Base-by-base conservation (phyloP, 2,888 invertebrate species). In the Noctuana brunneofusca region DNA sequence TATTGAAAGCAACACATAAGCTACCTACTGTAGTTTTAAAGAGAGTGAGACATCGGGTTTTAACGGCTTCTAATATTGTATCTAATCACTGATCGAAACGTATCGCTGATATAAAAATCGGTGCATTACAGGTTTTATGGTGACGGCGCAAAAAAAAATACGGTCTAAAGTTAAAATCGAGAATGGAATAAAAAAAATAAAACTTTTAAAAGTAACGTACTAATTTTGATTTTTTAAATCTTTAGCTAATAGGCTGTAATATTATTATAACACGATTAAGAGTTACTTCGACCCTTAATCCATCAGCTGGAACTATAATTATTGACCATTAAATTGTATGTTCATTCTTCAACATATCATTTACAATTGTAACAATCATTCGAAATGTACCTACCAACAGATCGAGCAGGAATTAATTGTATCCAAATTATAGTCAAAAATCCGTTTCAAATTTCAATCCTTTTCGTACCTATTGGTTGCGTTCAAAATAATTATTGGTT, bases 271-370 rank as follows among this genome's bases (percentile, higher is more conserved):
- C 2, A 18, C 16, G 18, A 9, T 50, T 12, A 50, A 66, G 68
- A 64, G 64, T 59, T 67, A 52, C 22, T 24, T 48, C 24, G 54
- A 35, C 6, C 46, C 64, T 60, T 58, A 54, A 62, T 60, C 60
- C 65, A 64, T 64, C 63, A 58, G 41, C 6, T 58, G 63, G 69
- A 67, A 68, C 73, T 70, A 58, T 78, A 76, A 80, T 80, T 76
- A 78, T 66, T 68, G 66, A 43, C 66, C 69, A 69, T 73, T 75
- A 72, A 72, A 64, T 64, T 63, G 64, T 67, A 69, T 52, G 46
- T 64, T 41, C 59, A 67, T 65, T 62, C 66, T 69, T 71, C 75
- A 79, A 71, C 74, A 72, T 75, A 78, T 77, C 73, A 80, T 79
- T 80, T 68, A 16, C 27, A 60, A 60, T 54, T 48, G 18, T 22